phyloP scores from a whole-genome alignment of 2,113 vertebrate species.

The Dicrurus megarhynchus region DNA sequence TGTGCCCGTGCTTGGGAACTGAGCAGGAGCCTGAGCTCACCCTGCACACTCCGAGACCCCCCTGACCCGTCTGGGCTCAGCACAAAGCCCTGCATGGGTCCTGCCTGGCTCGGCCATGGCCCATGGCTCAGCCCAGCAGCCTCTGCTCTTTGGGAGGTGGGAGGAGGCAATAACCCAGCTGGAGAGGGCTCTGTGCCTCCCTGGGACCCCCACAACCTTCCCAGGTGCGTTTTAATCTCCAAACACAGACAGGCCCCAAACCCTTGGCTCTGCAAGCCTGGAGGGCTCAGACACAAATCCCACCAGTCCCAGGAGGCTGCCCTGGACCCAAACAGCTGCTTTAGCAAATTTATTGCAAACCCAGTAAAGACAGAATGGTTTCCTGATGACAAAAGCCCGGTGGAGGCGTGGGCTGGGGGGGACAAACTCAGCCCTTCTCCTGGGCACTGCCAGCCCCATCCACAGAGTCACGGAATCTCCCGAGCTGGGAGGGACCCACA shows the following conservation, averaged over 20 bases:
- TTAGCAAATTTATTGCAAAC: not conserved
- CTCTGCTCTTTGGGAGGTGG: not conserved
- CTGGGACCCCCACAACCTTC: not conserved
- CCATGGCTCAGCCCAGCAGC: not conserved
- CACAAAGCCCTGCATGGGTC: not conserved
- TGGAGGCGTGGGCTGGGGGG: not conserved
- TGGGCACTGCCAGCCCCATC: not conserved
- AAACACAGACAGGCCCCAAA: not conserved
- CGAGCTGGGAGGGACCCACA: not conserved
- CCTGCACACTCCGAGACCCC: not conserved
- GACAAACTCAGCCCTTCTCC: not conserved
- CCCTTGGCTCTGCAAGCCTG: too few relatives aligned
- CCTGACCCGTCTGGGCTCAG: not conserved
- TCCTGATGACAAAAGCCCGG: not conserved
- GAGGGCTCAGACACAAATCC: not conserved
- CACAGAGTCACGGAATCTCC: not conserved
- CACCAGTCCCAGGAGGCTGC: not conserved
- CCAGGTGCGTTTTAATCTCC: not conserved
- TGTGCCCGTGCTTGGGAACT: not conserved
- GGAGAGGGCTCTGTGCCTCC: not conserved
- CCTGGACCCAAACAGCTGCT: not conserved
- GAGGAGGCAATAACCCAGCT: not conserved
- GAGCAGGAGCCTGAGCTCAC: not conserved
- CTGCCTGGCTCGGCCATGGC: not conserved
- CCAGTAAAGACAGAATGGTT: not conserved